Evolutionary conservation across 2,888 invertebrate species (phyloP), one percentile per base, ranked within the genome.

Genomic region (Parnassius apollo): DNA sequence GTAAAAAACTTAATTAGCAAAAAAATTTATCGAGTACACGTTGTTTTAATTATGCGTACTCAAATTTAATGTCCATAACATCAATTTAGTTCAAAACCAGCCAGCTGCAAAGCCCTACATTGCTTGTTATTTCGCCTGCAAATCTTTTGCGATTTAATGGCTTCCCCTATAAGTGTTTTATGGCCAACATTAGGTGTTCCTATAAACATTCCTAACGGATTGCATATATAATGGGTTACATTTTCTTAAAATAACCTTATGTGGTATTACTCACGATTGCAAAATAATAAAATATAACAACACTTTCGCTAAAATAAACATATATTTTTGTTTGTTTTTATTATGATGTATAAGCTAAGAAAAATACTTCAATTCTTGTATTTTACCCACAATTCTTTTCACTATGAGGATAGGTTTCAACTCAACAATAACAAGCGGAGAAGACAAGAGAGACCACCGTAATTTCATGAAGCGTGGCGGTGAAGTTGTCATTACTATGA

Each of bases 121-220:
- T 35, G 35, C 35, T 35, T 68, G 65, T 67, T 73, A 71, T 55
- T 56, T 69, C 68, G 71, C 68, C 60, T 74, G 81, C 77, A 82
- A 88, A 84, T 83, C 81, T 76, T 73, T 75, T 78, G 78, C 77
- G 72, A 66, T 82, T 83, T 87, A 79, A 82, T 75, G 75, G 75
- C 79, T 67, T 66, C 70, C 72, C 70, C 68, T 72, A 68, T 70
- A 74, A 75, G 72, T 63, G 71, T 69, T 78, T 77, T 78, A 82
- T 69, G 74, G 70, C 66, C 75, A 70, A 75, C 74, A 72, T 74
- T 66, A 72, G 68, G 68, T 61, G 69, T 72, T 77, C 71, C 73
- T 71, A 79, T 84, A 86, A 85, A 86, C 85, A 85, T 74, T 76
- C 71, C 76, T 77, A 75, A 76, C 70, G 71, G 71, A 68, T 67